These are phyloP conservation scores for Drosophila mauritiana DNA, from an alignment of 1,140 invertebrate species.

Conservation along the genomic window DNA sequence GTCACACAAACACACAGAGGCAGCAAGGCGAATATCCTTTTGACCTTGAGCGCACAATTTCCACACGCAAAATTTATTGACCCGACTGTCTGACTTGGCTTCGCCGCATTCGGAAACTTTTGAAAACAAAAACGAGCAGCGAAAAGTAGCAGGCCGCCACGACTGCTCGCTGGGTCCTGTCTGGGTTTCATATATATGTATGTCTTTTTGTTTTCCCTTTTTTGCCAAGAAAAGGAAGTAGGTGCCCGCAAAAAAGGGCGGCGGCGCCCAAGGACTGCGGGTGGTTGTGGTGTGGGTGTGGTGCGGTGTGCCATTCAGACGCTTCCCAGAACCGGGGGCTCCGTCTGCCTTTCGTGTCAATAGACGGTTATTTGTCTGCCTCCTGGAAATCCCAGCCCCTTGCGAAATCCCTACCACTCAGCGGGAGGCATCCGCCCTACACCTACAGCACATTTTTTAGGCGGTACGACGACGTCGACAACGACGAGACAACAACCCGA, in stretches of 20 bases:
- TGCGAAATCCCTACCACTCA: slow-evolving; percentile 26
- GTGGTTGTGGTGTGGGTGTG: slow-evolving; percentile 13
- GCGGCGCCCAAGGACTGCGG: slow-evolving; percentile 6
- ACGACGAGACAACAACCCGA: slow-evolving; percentile 48
- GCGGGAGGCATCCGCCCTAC: slow-evolving; percentile 5
- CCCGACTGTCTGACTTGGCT: slow-evolving; percentile 70
- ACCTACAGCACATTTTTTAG: slow-evolving; percentile 12
- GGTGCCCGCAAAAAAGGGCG: slow-evolving; percentile 50
- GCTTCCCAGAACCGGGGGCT: slow-evolving; percentile 37
- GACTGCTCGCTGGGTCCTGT: slow-evolving; percentile 48
- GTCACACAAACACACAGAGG: slow-evolving; percentile 8
- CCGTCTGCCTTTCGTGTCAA: slow-evolving; percentile 62
- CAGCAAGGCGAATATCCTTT: slow-evolving; percentile 80
- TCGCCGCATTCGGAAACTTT: slow-evolving; percentile 61
- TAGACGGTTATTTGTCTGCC: slow-evolving; percentile 68
- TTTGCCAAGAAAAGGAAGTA: slow-evolving; percentile 70
- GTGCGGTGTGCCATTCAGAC: slow-evolving; percentile 26
- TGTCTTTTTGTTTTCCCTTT: slow-evolving; percentile 33
- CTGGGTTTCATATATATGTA: slow-evolving; percentile 43
- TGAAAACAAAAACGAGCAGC: slow-evolving; percentile 45
- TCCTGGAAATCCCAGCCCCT: slow-evolving; percentile 5
- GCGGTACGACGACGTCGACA: slow-evolving; percentile 8
- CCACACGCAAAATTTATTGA: slow-evolving; percentile 84
- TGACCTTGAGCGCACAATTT: slow-evolving; percentile 83
- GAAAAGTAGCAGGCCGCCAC: slow-evolving; percentile 26